These are phyloP conservation scores for Platynereis dumerilii DNA, from an alignment of 2,888 invertebrate genomes.

Conservation along the genomic window DNA sequence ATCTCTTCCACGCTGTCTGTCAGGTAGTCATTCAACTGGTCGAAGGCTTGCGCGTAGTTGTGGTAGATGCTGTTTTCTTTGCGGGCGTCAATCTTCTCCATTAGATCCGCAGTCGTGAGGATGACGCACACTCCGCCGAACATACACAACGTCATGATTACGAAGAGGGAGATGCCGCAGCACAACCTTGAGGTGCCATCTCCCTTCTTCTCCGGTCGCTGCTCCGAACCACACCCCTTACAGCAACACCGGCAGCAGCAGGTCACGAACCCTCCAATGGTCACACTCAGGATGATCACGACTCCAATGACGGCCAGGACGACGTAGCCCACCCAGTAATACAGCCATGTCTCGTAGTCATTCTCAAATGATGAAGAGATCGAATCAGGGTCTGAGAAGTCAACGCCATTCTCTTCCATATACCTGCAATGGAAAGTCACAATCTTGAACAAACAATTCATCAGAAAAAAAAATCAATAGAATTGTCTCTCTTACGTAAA, in stretches of 20 bases:
- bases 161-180: neutral
- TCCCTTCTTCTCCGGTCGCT: neutral
- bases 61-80: neutral
- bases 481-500: no score
- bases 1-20: neutral
- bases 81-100: neutral
- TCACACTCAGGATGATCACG: neutral
- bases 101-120: neutral
- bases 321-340: neutral
- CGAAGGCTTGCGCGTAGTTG: neutral
- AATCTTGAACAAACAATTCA: no score
- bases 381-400: neutral
- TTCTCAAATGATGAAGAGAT: neutral
- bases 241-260: slow-evolving; percentile 4
- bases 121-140: neutral
- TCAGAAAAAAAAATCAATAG: no score
- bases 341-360: neutral
- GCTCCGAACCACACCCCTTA: neutral
- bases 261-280: neutral
- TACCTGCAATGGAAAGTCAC: no score
- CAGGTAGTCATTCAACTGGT: neutral
- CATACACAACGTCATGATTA: neutral
- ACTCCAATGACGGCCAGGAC: neutral
- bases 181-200: neutral
- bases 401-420: neutral